Evolutionary conservation across 2,797 vertebrate genomes (phyloP), one percentile per base, ranked within the genome.

Genomic region (Tokudaia muenninki): DNA sequence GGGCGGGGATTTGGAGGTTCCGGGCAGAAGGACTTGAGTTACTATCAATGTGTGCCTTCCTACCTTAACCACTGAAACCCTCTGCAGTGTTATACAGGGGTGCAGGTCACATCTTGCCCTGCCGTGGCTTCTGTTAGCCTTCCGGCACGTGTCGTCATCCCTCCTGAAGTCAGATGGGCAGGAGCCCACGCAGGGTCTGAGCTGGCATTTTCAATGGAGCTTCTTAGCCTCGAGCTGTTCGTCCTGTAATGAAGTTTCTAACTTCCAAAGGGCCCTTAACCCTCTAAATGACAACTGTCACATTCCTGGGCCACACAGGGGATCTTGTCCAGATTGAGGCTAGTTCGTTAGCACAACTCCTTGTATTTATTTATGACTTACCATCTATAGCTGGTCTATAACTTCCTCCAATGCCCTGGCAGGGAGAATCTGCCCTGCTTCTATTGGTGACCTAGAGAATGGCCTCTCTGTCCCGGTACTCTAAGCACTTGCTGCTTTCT

Each of bases 341-440:
- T 37, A 22, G 19, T 1, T 9, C 29, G 4, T 77, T 59, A 55
- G 57, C 87, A 61, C 2, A 57, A 11, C 50, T 44, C 41, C 63
- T 59, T 29, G 26, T 37, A 72, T 61, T 82, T 41, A 52, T 92
- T 87, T 89, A 13, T 63, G 44, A 80, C 59, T 61, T 55, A 29
- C 19, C 75, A 37, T 47, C 78, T 24, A 2, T n/a, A 78, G 65
- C 87, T 50, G 61, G 17, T 47, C 44, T 77, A 9, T 37, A 61
- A 92, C 77, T 83, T 87, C 41, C 75, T 84, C 52, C 16, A 65
- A 91, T 86, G 74, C 7, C 31, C 87, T 72, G 19, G 0, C 52
- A 84, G 65, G 47, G 74, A 89, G 63, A 96, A 61, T 63, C 82
- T 24, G 6, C 59, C 92, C 80, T 84, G 41, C 75, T 74, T 92